These are phyloP conservation scores for Orchestes rusci DNA, from an alignment of 2,888 invertebrate species.

Conservation along the genomic window DNA sequence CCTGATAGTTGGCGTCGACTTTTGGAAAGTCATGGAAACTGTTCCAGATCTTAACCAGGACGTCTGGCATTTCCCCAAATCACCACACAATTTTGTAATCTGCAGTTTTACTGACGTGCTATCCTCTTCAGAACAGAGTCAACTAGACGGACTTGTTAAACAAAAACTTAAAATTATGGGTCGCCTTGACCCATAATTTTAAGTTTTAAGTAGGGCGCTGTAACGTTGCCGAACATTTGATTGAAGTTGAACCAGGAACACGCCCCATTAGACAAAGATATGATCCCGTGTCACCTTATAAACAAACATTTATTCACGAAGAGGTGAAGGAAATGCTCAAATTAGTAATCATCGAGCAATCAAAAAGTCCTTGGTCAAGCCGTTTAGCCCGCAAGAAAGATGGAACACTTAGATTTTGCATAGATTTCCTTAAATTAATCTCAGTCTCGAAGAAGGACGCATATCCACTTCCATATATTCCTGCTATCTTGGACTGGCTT, in stretches of 20 bases:
- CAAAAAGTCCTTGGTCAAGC: slow-evolving; percentile 29
- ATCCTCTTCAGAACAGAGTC: too few species aligned
- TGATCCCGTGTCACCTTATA: slow-evolving; percentile 11
- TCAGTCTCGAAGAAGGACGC: too few species aligned
- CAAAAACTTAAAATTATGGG: neutral
- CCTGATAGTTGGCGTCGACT: neutral
- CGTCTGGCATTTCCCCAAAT: neutral
- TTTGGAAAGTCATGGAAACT: too few species aligned
- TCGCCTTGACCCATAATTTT: too few species aligned
- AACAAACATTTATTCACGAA: slow-evolving; percentile 9
- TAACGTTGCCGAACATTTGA: too few species aligned
- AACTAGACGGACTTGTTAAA: neutral
- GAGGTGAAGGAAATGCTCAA: too few species aligned
- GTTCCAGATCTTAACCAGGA: neutral
- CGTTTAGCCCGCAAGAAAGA: too few species aligned
- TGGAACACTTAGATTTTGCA: too few species aligned
- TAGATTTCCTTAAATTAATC: slow-evolving; percentile 34
- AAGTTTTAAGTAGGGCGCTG: slow-evolving; percentile 24
- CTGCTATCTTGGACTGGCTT: slow-evolving; percentile 31
- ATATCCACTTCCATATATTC: too few species aligned
- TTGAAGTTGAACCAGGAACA: slow-evolving; percentile 26
- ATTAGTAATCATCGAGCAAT: slow-evolving; percentile 28
- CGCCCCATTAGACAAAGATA: slow-evolving; percentile 17
- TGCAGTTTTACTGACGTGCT: too few species aligned
- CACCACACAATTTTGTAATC: too few species aligned